These are phyloP conservation scores for Phthorimaea operculella DNA, from an alignment of 1,140 invertebrate genomes.

Conservation along the genomic window DNA sequence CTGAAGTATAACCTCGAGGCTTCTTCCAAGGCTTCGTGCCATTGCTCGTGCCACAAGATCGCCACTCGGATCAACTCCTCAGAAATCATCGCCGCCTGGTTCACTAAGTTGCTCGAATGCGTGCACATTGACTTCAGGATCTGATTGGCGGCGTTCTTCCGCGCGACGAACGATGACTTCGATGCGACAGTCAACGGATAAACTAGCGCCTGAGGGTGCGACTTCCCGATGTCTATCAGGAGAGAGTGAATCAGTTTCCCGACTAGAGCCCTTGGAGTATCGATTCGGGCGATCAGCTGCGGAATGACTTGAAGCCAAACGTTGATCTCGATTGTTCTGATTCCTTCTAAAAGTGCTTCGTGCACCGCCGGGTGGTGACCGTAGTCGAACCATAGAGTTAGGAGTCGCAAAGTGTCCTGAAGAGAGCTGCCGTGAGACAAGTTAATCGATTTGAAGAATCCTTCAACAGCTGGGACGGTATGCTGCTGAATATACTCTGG, in stretches of 20 bases:
- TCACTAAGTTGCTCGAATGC: constrained; percentile 90
- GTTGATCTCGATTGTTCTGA: constrained; percentile 94
- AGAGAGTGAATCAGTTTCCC: constrained; percentile 92
- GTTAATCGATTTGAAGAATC: constrained; percentile 96
- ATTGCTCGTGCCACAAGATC: constrained; percentile 99
- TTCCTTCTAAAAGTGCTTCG: constrained; percentile 91
- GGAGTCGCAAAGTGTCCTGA: constrained; percentile 95
- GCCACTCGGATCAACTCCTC: constrained; percentile 98
- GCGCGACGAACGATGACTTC: constrained; percentile 89
- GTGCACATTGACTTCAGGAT: constrained; percentile 96
- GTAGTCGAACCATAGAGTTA: constrained; percentile 96
- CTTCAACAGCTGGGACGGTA: constrained; percentile 93
- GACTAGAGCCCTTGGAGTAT: constrained; percentile 89
- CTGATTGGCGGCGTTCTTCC: constrained; percentile 93
- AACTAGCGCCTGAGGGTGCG: constrained; percentile 91
- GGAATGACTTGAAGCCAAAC: constrained; percentile 99
- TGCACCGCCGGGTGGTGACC: constrained; percentile 94
- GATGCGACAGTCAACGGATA: constrained; percentile 98
- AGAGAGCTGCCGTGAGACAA: constrained; percentile 92
- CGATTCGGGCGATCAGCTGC: constrained; percentile 97
- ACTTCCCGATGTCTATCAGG: constrained; percentile 93
- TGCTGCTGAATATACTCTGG: constrained; percentile 77
- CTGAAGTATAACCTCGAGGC: constrained; percentile 95
- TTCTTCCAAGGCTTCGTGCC: constrained; percentile 99
- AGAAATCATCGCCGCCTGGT: constrained; percentile 93